Conservation (phyloP, 2,888 invertebrate species). For the Tinea semifulvella region DNA sequence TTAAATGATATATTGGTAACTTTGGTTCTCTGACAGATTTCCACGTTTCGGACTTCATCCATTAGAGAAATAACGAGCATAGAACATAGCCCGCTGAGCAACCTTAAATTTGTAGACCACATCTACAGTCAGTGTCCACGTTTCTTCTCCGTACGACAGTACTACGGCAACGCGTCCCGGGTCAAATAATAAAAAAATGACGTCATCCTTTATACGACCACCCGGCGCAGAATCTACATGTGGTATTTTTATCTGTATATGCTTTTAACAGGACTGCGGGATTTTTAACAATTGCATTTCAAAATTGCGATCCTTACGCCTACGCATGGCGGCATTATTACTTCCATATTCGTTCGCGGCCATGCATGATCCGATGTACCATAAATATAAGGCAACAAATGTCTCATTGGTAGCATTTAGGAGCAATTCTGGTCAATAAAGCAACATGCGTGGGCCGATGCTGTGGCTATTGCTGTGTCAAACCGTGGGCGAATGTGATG, state of each 20-base stretch:
- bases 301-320: constrained; percentile 4
- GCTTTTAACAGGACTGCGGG: not conserved
- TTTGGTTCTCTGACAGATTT: too few species aligned
- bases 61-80: too few species aligned
- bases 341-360: constrained; percentile 32
- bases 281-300: constrained; percentile 2
- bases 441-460: constrained; percentile 44
- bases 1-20: too few species aligned
- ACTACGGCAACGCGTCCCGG: too few species aligned
- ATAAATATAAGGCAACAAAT: constrained; percentile 59
- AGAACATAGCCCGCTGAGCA: too few species aligned
- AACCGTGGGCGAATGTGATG: constrained; percentile 11
- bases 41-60: too few species aligned
- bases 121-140: too few species aligned
- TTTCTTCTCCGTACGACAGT: too few species aligned
- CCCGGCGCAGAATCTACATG: too few species aligned
- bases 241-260: not conserved
- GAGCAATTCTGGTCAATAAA: constrained; percentile 62
- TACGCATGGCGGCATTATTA: constrained; percentile 21
- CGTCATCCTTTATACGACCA: too few species aligned
- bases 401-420: constrained; percentile 63
- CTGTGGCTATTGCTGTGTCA: not conserved
- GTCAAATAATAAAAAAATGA: too few species aligned
- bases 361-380: constrained; percentile 41
- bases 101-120: too few species aligned